These are phyloP conservation scores for Frankliniella intonsa DNA, from an alignment of 2,888 invertebrate genomes.

Conservation along the genomic window DNA sequence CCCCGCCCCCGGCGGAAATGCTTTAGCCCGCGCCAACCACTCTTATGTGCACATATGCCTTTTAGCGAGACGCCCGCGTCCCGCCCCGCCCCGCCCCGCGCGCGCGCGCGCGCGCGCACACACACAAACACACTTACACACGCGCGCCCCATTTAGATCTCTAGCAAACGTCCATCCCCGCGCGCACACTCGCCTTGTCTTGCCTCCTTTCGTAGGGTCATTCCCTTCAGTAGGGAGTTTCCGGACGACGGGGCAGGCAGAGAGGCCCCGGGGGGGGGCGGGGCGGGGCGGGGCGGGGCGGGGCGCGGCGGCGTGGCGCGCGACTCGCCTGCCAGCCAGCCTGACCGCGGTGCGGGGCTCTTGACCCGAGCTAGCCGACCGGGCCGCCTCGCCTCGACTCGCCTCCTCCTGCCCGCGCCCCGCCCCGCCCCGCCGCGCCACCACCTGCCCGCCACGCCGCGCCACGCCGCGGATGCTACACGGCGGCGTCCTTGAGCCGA, in stretches of 20 bases:
- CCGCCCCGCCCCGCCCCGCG: neutral
- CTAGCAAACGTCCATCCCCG: too few relatives aligned
- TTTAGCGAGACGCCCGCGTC: neutral
- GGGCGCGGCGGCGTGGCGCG: neutral
- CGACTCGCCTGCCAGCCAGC: neutral
- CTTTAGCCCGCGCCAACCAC: too few relatives aligned
- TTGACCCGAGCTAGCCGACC: neutral
- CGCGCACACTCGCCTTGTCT: too few relatives aligned
- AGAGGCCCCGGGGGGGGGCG: too few relatives aligned
- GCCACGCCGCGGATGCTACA: slow-evolving; percentile 37
- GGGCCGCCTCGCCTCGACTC: neutral
- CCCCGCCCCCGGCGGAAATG: too few relatives aligned
- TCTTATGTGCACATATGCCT: too few relatives aligned
- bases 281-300: too few relatives aligned
- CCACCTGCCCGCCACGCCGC: slow-evolving; percentile 39
- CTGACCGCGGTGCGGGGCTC: too few relatives aligned
- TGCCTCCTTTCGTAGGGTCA: too few relatives aligned
- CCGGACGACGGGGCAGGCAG: too few relatives aligned
- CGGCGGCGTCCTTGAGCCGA: neutral
- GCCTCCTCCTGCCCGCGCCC: slow-evolving; percentile 37
- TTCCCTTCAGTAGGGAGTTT: too few relatives aligned
- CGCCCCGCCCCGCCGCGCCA: slow-evolving; percentile 42
- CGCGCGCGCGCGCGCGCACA: neutral
- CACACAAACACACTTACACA: neutral
- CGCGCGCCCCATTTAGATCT: neutral